Conservation (phyloP, 2,888 invertebrate genomes). For the Rhorus exstirpatorius region DNA sequence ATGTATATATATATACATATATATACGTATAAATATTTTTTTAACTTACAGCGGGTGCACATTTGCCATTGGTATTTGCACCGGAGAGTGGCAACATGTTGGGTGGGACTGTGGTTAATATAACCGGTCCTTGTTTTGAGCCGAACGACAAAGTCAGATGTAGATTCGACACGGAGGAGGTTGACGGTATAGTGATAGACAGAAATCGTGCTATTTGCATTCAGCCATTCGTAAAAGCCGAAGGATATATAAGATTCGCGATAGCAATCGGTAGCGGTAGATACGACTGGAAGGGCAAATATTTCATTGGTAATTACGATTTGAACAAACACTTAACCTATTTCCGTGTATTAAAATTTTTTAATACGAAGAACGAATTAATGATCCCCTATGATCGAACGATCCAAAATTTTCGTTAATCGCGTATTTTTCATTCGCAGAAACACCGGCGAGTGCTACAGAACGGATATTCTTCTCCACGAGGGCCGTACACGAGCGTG, state of each 20-base stretch:
- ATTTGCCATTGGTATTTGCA: slow-evolving; percentile 94
- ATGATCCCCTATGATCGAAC: neutral
- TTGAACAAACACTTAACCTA: too few species aligned
- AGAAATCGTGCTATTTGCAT: slow-evolving; percentile 95
- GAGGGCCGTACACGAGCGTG: slow-evolving; percentile 90
- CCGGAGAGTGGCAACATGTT: slow-evolving; percentile 99
- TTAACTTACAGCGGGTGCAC: slow-evolving; percentile 90
- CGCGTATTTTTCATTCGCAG: slow-evolving; percentile 85
- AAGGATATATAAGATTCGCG: slow-evolving; percentile 95
- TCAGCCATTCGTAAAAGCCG: slow-evolving; percentile 94
- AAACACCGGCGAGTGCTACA: slow-evolving; percentile 95
- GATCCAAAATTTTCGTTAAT: slow-evolving; percentile 2
- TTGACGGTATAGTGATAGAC: slow-evolving; percentile 92
- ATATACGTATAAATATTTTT: neutral
- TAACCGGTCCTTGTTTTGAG: slow-evolving; percentile 97
- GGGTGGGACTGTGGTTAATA: slow-evolving; percentile 98
- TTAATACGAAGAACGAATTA: neutral
- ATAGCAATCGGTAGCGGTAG: slow-evolving; percentile 94
- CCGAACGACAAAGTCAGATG: slow-evolving; percentile 92
- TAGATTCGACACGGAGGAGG: slow-evolving; percentile 93
- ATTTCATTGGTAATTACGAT: slow-evolving; percentile 93
- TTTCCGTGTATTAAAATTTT: too few species aligned
- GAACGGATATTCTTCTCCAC: slow-evolving; percentile 94
- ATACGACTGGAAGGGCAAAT: slow-evolving; percentile 96
- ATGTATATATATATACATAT: neutral